These are phyloP conservation scores for Galaxias olidus DNA, from an alignment of 2,797 vertebrate species.

Conservation along the genomic window DNA sequence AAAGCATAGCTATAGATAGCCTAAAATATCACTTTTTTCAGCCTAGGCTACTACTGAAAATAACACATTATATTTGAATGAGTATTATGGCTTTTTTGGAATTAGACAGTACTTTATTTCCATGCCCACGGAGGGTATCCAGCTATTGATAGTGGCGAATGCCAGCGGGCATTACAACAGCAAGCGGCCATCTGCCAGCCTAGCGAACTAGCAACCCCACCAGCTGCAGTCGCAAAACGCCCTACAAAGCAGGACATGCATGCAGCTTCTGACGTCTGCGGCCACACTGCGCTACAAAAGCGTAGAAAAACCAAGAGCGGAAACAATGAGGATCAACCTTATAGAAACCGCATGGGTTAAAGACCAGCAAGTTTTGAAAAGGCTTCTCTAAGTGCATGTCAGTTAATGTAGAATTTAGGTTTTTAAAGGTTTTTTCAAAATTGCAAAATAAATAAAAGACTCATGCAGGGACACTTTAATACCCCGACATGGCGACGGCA, in stretches of 20 bases:
- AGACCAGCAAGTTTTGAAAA: slow-evolving; percentile 69
- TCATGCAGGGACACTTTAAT: slow-evolving; percentile 86
- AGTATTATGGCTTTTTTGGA: slow-evolving; percentile 24
- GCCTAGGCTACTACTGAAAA: background rate
- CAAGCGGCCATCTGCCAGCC: slow-evolving; percentile 85
- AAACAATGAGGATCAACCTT: slow-evolving; percentile 79
- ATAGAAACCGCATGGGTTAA: slow-evolving; percentile 71
- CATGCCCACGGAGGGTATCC: slow-evolving; percentile 62
- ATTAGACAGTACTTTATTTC: slow-evolving; percentile 50
- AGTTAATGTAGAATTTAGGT: slow-evolving; percentile 68
- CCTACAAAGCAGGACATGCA: slow-evolving; percentile 88
- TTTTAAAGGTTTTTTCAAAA: slow-evolving; percentile 65
- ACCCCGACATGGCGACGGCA: slow-evolving; percentile 86
- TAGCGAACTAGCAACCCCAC: slow-evolving; percentile 77
- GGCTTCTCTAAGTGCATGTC: slow-evolving; percentile 65
- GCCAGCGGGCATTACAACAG: slow-evolving; percentile 84
- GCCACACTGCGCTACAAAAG: slow-evolving; percentile 85
- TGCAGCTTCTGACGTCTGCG: slow-evolving; percentile 89
- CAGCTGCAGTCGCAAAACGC: slow-evolving; percentile 88
- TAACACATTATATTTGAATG: slow-evolving; percentile 30
- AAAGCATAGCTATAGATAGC: no score
- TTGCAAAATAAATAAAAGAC: slow-evolving; percentile 75
- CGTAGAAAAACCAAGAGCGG: slow-evolving; percentile 79
- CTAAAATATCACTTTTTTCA: no score
- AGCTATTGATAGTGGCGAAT: slow-evolving; percentile 76